phyloP scores from a whole-genome alignment of 2,888 invertebrate genomes.

The Ornithoptera priamus region DNA sequence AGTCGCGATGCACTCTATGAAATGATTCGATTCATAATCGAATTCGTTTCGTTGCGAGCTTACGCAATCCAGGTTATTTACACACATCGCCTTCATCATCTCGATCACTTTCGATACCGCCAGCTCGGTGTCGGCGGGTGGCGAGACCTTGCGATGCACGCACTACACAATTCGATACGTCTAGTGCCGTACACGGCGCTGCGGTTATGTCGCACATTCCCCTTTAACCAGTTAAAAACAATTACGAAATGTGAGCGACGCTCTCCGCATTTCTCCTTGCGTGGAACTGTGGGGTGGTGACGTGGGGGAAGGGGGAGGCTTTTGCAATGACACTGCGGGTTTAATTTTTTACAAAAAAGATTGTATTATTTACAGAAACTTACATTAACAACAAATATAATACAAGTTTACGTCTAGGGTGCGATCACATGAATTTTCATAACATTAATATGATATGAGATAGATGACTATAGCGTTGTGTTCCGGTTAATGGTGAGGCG shows the following conservation, averaged over 20 bases:
- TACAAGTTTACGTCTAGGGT: conserved; percentile 70
- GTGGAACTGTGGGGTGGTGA: conserved; percentile 9
- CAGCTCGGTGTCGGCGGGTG: conserved; percentile 13
- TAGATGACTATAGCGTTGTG: conserved; percentile 60
- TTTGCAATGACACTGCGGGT: not conserved
- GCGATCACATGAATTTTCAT: conserved; percentile 72
- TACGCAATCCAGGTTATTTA: conserved; percentile 35
- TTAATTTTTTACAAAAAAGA: conserved; percentile 51
- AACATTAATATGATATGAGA: conserved; percentile 64
- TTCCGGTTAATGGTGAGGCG: conserved; percentile 67
- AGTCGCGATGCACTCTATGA: too few species aligned
- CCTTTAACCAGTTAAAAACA: conserved; percentile 32
- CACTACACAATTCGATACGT: conserved; percentile 19
- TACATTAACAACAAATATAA: conserved; percentile 71
- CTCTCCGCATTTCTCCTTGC: conserved; percentile 15
- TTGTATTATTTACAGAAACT: conserved; percentile 79
- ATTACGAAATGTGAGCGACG: conserved; percentile 32
- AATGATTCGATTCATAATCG: too few species aligned
- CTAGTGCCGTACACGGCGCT: conserved; percentile 18
- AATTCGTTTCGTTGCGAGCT: conserved; percentile 25
- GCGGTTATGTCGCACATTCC: conserved; percentile 29
- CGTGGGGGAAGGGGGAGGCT: not conserved
- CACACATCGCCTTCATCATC: conserved; percentile 27
- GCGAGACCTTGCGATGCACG: conserved; percentile 19
- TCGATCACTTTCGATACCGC: conserved; percentile 24